Evolutionary conservation across 1,140 invertebrate species (phyloP), one percentile per base, ranked within the genome.

Genomic region (Ceratitis capitata): DNA sequence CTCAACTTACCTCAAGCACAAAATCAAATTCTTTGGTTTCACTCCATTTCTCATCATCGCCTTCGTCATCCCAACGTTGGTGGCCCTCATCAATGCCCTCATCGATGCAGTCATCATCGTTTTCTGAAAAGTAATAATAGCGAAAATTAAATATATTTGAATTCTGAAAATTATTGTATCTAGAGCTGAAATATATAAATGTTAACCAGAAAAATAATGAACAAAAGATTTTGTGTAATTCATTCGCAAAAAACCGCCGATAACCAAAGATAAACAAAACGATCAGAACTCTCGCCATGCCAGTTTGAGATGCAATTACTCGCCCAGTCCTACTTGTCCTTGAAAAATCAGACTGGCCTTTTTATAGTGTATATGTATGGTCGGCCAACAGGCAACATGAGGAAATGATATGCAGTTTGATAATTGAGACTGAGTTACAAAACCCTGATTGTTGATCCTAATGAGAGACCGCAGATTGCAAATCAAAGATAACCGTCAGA

Each of bases 51-150:
- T 92, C 92, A 87, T 90, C 93, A 87, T 96, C 95, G 84, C 94
- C 93, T 45, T 97, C 89, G 85, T 91, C 90, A 87, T 91, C 90
- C 90, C 90, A 91, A 86, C 90, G 90, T 85, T 91, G 91, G 85
- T 91, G 89, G 88, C 89, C 89, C 86, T 91, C 96, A 83, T 96
- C 96, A 1, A 96, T 96, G 92, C 98, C 97, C 87, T 96, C 93
- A 92, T 98, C 97, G 88, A 98, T 98, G 61, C 97, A 97, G 92
- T 98, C 97, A 91, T 98, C 97, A 87, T 97, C 97, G 0, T 95
- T 96, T 92, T 97, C 96, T 83, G 92, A 69, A 86, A 74, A 83
- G 23, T n/a, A n/a, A n/a, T n/a, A n/a, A n/a, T 64, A 86, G 82
- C 35, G 47, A 83, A 84, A 53, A 49, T 64, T 74, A 53, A 39